A percentile compares a stretch with the other conserved stretches of the same genome.
phyloP scores from a whole-genome alignment of 2,888 invertebrate species.

The Clostera curtula region DNA sequence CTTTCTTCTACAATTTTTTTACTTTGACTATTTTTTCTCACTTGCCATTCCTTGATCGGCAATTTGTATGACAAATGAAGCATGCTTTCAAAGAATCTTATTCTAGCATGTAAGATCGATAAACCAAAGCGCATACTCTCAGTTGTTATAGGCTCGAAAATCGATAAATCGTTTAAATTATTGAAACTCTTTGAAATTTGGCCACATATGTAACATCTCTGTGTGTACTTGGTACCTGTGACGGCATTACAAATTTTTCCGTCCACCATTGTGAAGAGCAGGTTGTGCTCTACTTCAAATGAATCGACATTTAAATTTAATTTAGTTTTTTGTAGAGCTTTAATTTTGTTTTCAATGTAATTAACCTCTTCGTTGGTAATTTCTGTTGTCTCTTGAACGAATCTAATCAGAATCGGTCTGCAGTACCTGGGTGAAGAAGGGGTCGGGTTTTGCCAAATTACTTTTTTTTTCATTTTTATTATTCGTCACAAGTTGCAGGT shows the following conservation, averaged over 20 bases:
- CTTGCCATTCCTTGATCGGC: too few relatives aligned
- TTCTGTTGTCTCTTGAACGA: conserved; percentile 5
- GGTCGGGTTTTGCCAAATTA: background rate
- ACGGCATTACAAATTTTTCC: conserved; percentile 12
- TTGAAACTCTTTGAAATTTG: conserved; percentile 12
- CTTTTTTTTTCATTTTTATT: background rate
- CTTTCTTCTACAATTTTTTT: too few relatives aligned
- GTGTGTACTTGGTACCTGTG: conserved; percentile 7
- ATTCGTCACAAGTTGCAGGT: background rate
- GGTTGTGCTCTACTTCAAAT: conserved; percentile 2
- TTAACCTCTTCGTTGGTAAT: conserved; percentile 1
- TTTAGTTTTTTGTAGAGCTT: conserved; percentile 1
- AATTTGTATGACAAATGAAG: background rate
- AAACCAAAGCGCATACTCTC: background rate
- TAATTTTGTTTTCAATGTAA: conserved; percentile 1
- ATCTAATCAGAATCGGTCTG: conserved; percentile 4
- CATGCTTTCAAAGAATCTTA: background rate
- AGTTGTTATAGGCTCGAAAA: background rate
- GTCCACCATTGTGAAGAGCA: conserved; percentile 10
- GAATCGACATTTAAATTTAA: background rate
- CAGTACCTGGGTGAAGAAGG: conserved; percentile 2
- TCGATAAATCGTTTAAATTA: background rate
- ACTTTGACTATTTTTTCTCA: too few relatives aligned
- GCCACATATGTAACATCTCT: conserved; percentile 10
- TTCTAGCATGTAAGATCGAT: background rate